These are phyloP conservation scores for Colletes collaris DNA, from an alignment of 2,888 invertebrate genomes.

Conservation along the genomic window DNA sequence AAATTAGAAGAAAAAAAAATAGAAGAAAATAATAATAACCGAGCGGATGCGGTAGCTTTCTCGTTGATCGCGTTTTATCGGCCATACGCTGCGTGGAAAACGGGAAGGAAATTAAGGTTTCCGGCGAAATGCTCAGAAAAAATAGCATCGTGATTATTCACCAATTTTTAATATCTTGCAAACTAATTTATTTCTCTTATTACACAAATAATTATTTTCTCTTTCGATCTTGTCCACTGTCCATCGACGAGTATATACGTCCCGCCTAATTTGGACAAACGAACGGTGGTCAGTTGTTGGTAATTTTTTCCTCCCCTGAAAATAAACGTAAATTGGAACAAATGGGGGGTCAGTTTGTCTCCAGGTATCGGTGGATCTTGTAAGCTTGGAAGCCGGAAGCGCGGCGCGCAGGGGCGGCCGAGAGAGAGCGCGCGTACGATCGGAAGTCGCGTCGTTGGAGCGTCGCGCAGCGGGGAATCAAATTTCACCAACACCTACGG, in stretches of 20 bases:
- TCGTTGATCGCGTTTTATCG: conserved; percentile 12
- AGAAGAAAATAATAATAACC: neutral
- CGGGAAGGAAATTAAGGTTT: neutral
- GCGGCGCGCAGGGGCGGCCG: neutral
- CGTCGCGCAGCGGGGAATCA: conserved; percentile 66
- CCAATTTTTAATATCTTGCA: no score
- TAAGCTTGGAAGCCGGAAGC: conserved; percentile 10
- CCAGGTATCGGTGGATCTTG: neutral
- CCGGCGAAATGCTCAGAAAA: neutral
- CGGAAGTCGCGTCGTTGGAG: conserved; percentile 65
- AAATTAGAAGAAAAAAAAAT: conserved; percentile 7
- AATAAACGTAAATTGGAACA: no score
- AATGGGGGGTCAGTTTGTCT: no score
- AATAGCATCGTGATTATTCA: no score
- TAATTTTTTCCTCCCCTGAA: no score
- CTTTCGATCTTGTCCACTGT: no score
- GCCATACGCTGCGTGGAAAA: neutral
- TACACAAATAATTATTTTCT: no score
- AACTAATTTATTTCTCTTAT: no score
- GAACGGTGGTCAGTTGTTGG: no score
- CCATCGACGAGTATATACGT: no score
- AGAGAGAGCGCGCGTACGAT: conserved; percentile 30
- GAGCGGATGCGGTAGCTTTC: conserved; percentile 16
- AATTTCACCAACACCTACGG: conserved; percentile 66
- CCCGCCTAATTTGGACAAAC: no score